These are phyloP conservation scores for Oncopodura yosiiana DNA, from an alignment of 1,140 invertebrate species.

Conservation along the genomic window DNA sequence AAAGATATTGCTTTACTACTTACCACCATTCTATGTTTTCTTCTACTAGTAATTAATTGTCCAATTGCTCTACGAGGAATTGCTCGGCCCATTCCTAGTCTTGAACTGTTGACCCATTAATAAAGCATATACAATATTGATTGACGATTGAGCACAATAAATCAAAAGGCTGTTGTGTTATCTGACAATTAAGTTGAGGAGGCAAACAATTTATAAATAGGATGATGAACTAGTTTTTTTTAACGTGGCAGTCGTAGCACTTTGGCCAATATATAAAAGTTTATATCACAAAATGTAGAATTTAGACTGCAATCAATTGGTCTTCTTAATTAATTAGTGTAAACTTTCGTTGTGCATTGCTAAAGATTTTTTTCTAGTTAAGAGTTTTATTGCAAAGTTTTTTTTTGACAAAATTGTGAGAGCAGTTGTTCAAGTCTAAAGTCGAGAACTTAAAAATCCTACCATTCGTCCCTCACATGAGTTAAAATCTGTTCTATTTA, in stretches of 20 bases:
- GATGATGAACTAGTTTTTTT: background rate
- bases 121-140: background rate
- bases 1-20: background rate
- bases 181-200: too few species aligned
- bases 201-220: background rate
- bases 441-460: too few species aligned
- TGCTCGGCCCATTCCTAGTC: constrained; percentile 23
- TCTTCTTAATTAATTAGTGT: too few species aligned
- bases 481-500: background rate
- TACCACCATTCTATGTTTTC: constrained; percentile 27
- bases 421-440: too few species aligned
- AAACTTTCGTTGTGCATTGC: too few species aligned
- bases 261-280: background rate
- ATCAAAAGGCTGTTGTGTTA: background rate
- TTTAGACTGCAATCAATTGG: too few species aligned
- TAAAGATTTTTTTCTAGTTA: too few species aligned
- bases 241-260: background rate
- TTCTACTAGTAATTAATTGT: constrained; percentile 29
- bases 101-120: background rate
- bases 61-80: constrained; percentile 28
- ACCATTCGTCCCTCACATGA: too few species aligned
- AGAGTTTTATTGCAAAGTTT: too few species aligned
- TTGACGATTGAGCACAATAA: background rate
- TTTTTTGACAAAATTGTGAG: too few species aligned
- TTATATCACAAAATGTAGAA: too few species aligned